Percentiles rank a stretch among this genome's conserved stretches.
These are phyloP conservation scores for Micromussa lordhowensis DNA, from an alignment of 92 coral and sea anemone genomes.

Conservation along the genomic window DNA sequence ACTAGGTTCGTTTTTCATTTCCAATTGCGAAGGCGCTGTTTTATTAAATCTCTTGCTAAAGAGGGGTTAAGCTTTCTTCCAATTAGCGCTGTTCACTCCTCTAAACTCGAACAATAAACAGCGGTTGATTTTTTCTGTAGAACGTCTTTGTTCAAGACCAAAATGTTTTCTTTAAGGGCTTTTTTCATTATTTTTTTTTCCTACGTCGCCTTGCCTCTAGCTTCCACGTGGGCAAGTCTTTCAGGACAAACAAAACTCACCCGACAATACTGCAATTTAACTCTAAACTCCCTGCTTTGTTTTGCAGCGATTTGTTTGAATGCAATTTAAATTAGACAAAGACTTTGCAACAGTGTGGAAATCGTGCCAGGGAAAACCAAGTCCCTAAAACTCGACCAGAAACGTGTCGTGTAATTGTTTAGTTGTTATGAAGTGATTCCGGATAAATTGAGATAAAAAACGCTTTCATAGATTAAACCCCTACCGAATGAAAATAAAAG, in stretches of 20 bases:
- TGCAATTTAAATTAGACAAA: conserved; percentile 50
- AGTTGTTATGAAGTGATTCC: conserved; percentile 30
- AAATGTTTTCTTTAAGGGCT: conserved; percentile 22
- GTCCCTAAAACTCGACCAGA: conserved; percentile 17
- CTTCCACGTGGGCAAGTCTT: conserved; percentile 41
- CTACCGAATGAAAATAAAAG: conserved; percentile 34
- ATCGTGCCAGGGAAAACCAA: conserved; percentile 27
- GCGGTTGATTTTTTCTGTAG: conserved; percentile 3
- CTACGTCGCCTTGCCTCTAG: conserved; percentile 4
- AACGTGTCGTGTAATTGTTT: conserved; percentile 45
- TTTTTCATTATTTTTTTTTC: not conserved
- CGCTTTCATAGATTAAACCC: conserved; percentile 26
- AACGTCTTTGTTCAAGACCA: conserved; percentile 1
- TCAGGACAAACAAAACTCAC: conserved; percentile 28
- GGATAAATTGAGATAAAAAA: conserved; percentile 25
- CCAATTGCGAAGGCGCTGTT: conserved; percentile 29
- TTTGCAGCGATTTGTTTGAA: conserved; percentile 48
- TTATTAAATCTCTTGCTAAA: conserved; percentile 24
- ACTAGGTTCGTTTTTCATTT: conserved; percentile 49
- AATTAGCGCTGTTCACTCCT: conserved; percentile 23
- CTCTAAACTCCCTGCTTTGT: conserved; percentile 57
- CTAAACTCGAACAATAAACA: conserved; percentile 31
- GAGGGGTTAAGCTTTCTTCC: conserved; percentile 6
- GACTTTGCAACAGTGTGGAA: conserved; percentile 68
- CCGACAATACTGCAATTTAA: conserved; percentile 52